These are phyloP conservation scores for Halictus ligatus DNA, from an alignment of 2,888 invertebrate genomes.

Conservation along the genomic window DNA sequence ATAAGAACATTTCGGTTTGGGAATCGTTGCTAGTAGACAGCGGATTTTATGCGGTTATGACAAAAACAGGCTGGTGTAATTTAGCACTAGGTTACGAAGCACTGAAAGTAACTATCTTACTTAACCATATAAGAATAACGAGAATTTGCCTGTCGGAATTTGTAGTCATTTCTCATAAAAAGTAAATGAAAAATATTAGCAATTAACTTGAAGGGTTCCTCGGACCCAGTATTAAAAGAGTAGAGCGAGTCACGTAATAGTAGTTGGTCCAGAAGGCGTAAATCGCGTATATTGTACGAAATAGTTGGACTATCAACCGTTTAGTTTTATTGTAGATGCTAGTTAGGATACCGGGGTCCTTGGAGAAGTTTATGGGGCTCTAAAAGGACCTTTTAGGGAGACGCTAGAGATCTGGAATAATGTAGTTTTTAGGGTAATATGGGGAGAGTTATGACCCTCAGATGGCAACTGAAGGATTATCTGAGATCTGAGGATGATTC, in stretches of 20 bases:
- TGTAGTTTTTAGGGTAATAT: neutral
- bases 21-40: neutral
- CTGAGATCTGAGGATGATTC: neutral
- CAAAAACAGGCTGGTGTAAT: neutral
- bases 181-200: too few species aligned
- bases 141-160: too few species aligned
- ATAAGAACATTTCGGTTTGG: neutral
- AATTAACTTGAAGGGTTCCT: too few species aligned
- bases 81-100: too few species aligned
- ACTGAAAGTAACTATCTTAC: too few species aligned
- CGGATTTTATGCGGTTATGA: neutral
- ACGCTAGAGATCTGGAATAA: neutral
- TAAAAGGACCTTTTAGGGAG: neutral
- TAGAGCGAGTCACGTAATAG: neutral
- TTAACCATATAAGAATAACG: too few species aligned
- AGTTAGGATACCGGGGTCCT: neutral
- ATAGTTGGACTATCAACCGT: neutral
- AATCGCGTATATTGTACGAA: neutral
- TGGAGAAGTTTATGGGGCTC: neutral
- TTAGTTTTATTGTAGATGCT: neutral
- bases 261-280: neutral
- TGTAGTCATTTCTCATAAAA: too few species aligned
- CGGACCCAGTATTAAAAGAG: too few species aligned
- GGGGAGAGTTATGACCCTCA: neutral
- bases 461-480: neutral